Evolutionary conservation across 1,140 invertebrate species (phyloP).

Genomic region (Drosophila hydei): DNA sequence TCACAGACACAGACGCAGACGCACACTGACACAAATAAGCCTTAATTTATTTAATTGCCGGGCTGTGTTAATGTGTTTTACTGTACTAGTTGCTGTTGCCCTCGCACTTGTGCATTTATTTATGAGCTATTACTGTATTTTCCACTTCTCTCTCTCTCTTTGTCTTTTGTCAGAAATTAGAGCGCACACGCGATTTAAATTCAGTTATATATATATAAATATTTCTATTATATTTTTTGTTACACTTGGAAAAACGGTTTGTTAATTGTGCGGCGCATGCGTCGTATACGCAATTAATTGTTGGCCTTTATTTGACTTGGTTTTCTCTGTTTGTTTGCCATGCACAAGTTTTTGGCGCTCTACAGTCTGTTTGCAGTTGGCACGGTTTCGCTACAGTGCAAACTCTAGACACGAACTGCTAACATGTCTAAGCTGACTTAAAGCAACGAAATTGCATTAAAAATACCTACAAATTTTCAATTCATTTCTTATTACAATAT

Average conservation of each 20-base stretch:
- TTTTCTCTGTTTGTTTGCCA: neutral
- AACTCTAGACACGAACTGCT: no score
- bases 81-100: constrained; percentile 4
- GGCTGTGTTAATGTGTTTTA: constrained; percentile 43
- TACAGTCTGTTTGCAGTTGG: no score
- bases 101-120: constrained; percentile 38
- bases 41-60: constrained; percentile 82
- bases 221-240: neutral
- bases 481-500: no score
- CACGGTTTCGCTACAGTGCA: neutral
- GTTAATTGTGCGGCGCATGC: constrained; percentile 43
- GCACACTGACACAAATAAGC: constrained; percentile 57
- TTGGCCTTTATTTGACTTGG: constrained; percentile 19
- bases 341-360: no score
- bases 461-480: no score
- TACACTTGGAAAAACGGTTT: constrained; percentile 20
- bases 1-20: constrained; percentile 17
- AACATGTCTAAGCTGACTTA: no score
- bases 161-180: constrained; percentile 28
- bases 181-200: constrained; percentile 44
- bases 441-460: no score
- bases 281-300: constrained; percentile 45
- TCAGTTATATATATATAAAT: neutral
- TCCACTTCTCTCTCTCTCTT: neutral
- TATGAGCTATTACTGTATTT: constrained; percentile 51